These are phyloP conservation scores for Drosophila ustulata DNA, from an alignment of 2,888 invertebrate species.

Conservation along the genomic window DNA sequence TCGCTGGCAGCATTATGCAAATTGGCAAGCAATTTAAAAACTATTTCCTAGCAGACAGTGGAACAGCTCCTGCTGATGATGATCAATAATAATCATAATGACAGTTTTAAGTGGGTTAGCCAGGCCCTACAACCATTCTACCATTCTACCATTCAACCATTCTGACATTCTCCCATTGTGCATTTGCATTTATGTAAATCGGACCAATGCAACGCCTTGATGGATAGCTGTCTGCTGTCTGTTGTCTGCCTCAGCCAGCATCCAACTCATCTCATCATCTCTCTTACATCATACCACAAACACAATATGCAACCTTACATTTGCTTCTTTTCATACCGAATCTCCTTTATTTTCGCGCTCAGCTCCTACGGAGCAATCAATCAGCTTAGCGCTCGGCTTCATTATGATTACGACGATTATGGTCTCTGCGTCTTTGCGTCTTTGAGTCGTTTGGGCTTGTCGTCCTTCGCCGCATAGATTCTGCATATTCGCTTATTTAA, in stretches of 20 bases:
- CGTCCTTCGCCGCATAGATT: constrained; percentile 42
- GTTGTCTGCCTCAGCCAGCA: not conserved
- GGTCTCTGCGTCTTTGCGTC: constrained; percentile 45
- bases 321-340: constrained; percentile 26
- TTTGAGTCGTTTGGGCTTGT: constrained; percentile 37
- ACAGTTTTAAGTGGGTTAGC: constrained; percentile 78
- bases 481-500: constrained; percentile 63
- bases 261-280: constrained; percentile 25
- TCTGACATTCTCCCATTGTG: constrained; percentile 16
- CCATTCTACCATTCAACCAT: constrained; percentile 30
- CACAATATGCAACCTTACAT: constrained; percentile 41
- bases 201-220: constrained; percentile 45
- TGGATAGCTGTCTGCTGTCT: constrained; percentile 65
- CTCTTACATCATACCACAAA: constrained; percentile 62
- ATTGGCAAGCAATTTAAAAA: constrained; percentile 55
- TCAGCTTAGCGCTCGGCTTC: constrained; percentile 74
- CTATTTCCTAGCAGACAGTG: constrained; percentile 23
- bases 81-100: constrained; percentile 80
- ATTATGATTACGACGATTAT: constrained; percentile 75
- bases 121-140: constrained; percentile 45
- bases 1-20: constrained; percentile 61
- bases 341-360: constrained; percentile 29
- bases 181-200: constrained; percentile 64
- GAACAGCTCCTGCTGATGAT: constrained; percentile 36
- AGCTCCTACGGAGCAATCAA: constrained; percentile 63